Percentiles rank a stretch among this genome's conserved stretches.
phyloP scores from a whole-genome alignment of 2,797 vertebrate species.

The Tragopan temminckii region DNA sequence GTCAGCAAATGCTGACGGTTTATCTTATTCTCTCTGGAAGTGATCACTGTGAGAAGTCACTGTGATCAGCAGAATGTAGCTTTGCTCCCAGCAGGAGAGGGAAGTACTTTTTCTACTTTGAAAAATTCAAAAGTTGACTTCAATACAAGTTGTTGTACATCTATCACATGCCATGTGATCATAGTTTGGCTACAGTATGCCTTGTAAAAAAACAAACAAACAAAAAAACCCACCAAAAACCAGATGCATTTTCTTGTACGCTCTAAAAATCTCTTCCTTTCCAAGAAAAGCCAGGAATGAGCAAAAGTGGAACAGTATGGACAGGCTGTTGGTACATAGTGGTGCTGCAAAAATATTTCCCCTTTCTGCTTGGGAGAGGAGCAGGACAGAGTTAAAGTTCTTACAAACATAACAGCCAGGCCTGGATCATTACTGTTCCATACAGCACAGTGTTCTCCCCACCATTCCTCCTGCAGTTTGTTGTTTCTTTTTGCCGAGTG shows the following conservation, averaged over 20 bases:
- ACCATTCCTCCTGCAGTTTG: neutral
- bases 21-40: constrained; percentile 32
- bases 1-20: constrained; percentile 43
- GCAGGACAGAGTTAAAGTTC: neutral
- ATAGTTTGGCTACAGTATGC: neutral
- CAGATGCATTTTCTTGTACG: neutral
- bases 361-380: neutral
- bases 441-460: neutral
- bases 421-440: neutral
- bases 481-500: neutral
- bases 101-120: constrained; percentile 16
- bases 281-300: neutral
- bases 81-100: neutral
- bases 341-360: neutral
- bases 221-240: neutral
- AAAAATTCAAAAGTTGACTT: constrained; percentile 11
- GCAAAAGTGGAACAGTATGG: neutral
- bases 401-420: neutral
- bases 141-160: constrained; percentile 3
- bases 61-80: neutral
- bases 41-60: neutral
- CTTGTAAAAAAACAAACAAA: neutral
- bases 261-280: neutral
- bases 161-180: neutral
- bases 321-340: neutral